These are phyloP conservation scores for Aurelia coerulea DNA, from an alignment of 30 jellyfish, hydroid and myxozoan species.

Conservation along the genomic window DNA sequence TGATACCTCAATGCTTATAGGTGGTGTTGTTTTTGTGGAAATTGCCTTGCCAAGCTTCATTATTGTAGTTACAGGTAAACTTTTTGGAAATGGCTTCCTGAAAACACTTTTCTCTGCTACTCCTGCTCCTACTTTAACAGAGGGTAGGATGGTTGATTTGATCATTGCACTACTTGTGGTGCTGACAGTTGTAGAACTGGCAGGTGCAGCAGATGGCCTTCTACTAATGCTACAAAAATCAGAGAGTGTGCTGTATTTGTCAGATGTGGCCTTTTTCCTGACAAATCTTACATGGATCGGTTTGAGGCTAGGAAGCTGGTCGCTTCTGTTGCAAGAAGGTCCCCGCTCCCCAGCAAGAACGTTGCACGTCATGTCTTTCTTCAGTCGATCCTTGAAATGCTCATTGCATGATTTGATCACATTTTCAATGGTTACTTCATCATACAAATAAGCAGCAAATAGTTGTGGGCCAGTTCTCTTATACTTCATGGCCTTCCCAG, in stretches of 20 bases:
- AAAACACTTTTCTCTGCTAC: not conserved
- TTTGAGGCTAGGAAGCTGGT: conserved; percentile 34
- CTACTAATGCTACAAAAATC: not conserved
- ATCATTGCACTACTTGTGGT: no score
- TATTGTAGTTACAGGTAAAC: conserved; percentile 36
- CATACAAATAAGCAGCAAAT: conserved; percentile 36
- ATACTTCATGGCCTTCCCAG: conserved; percentile 60
- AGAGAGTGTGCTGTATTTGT: not conserved
- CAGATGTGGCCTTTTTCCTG: conserved; percentile 9
- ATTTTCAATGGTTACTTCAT: conserved; percentile 32
- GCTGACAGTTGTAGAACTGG: no score
- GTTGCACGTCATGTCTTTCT: conserved; percentile 43
- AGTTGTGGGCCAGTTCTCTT: conserved; percentile 59
- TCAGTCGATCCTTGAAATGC: conserved; percentile 5
- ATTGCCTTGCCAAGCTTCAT: conserved; percentile 45
- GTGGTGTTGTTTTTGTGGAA: not conserved
- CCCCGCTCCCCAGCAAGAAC: conserved; percentile 55
- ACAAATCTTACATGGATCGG: conserved; percentile 50
- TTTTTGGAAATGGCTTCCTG: conserved; percentile 22
- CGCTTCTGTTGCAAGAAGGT: conserved; percentile 36
- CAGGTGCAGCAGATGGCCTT: no score
- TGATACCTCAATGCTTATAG: conserved; percentile 12
- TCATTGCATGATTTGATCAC: conserved; percentile 26
- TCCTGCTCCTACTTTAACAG: no score
- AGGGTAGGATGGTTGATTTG: no score